These are phyloP conservation scores for Geotrypetes seraphini DNA, from an alignment of 2,797 vertebrate genomes.

Conservation along the genomic window DNA sequence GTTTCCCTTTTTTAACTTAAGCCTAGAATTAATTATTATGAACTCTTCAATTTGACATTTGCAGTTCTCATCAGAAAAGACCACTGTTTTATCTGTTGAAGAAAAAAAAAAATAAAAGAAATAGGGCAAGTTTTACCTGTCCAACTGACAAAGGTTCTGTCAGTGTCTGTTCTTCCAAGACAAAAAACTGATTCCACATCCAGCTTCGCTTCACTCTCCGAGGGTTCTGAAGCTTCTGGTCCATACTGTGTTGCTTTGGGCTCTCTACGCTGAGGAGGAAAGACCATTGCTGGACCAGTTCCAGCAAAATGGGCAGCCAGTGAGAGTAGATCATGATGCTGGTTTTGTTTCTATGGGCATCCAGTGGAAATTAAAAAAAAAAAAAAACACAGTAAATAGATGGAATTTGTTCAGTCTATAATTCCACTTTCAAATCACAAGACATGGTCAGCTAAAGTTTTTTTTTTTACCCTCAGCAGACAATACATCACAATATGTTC, in stretches of 20 bases:
- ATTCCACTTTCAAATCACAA: neutral
- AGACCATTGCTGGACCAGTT: constrained; percentile 20
- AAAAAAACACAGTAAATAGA: neutral
- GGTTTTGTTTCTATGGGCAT: no score
- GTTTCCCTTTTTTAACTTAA: no score
- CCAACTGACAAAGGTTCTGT: constrained; percentile 56
- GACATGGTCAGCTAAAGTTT: neutral
- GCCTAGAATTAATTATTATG: no score
- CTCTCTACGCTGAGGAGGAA: neutral
- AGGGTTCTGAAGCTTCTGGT: neutral
- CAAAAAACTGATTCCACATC: constrained; percentile 77
- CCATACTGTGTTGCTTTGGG: rapidly evolving
- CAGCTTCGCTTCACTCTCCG: constrained; percentile 57
- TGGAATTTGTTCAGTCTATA: no score
- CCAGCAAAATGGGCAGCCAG: constrained; percentile 6
- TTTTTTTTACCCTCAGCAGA: no score
- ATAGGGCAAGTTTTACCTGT: constrained; percentile 67
- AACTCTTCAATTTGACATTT: no score
- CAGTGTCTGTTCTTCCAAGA: constrained; percentile 66
- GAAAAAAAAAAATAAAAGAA: no score
- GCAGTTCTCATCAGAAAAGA: no score
- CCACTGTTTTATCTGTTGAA: no score
- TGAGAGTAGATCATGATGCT: constrained; percentile 26
- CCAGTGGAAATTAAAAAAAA: no score
- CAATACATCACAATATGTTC: no score